Conservation (phyloP, 2,797 vertebrate species). For the Crenichthys baileyi region DNA sequence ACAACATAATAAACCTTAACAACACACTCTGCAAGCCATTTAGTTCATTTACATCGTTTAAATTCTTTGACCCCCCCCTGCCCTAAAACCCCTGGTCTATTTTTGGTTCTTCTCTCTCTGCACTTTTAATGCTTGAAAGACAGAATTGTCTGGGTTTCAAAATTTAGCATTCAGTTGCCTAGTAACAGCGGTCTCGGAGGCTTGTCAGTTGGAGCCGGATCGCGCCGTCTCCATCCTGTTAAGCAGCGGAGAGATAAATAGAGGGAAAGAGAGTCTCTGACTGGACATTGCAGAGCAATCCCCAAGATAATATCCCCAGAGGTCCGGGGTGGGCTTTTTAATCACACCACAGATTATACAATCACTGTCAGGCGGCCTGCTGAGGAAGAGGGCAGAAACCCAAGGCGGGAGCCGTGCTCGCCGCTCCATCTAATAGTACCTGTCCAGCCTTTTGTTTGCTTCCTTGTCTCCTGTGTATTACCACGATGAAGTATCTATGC, state of each 20-base stretch:
- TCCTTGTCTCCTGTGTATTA: constrained; percentile 42
- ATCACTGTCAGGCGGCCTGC: constrained; percentile 61
- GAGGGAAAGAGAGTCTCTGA: constrained; percentile 48
- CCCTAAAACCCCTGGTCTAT: constrained; percentile 49
- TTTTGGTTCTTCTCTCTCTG: constrained; percentile 71
- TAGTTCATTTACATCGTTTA: constrained; percentile 61
- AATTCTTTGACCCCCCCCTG: constrained; percentile 34
- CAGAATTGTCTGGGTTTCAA: constrained; percentile 76
- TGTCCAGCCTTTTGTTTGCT: constrained; percentile 48
- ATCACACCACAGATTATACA: constrained; percentile 77
- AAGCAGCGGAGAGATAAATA: constrained; percentile 62
- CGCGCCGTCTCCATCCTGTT: constrained; percentile 75
- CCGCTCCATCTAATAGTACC: constrained; percentile 45
- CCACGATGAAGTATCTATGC: constrained; percentile 15
- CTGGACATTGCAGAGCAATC: constrained; percentile 62
- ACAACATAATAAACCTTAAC: constrained; percentile 65
- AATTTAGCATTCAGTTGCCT: constrained; percentile 86
- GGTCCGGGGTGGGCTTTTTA: constrained; percentile 67
- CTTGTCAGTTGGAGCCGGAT: constrained; percentile 70
- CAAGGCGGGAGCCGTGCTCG: constrained; percentile 32
- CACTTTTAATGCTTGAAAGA: constrained; percentile 76
- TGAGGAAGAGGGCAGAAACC: constrained; percentile 49
- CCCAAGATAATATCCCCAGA: constrained; percentile 70
- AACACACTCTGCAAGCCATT: constrained; percentile 41
- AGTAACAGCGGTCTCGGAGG: constrained; percentile 77